Evolutionary conservation across 2,888 invertebrate genomes (phyloP), one percentile per base, ranked within the genome.

Genomic region (Epistrophe eligans): DNA sequence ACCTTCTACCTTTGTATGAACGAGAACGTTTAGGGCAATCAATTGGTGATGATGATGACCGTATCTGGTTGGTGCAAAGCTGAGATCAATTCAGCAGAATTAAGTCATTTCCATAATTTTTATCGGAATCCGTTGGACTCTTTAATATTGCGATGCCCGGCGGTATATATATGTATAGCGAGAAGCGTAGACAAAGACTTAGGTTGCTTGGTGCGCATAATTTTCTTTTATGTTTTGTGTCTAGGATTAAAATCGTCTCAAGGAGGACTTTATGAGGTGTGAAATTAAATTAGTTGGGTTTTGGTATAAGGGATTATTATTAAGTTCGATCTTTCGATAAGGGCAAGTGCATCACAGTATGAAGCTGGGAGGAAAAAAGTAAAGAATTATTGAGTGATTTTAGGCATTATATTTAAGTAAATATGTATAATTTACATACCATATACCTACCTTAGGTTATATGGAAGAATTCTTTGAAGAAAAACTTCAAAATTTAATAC

Each of bases 101-200:
- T 88, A 83, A 88, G 88, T 84, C 88, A 88, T 88, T 88, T 88
- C 77, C 83, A 88, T 88, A 88, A 88, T 84, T 88, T 88, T 88
- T 88, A 87, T 82, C 79, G 87, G 79, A 79, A 87, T 87, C 85
- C 79, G 85, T 85, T 81, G 73, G 81, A 57, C 48, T 73, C 55
- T 81, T 85, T 77, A 77, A 77, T 73, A 73, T 62, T 81, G 60
- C 32, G 19, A 35, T 24, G 55, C 73, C 77, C 6, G 45, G 45
- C 77, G 66, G 35, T 52, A 35, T 32, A 32, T 24, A 24, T 24
- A 32, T 24, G 3, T 24, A 24, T 24, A 24, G 24, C 24, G 57
- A 66, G 64, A 43, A 32, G 48, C 52, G 24, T 55, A 55, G 48
- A 43, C 71, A 66, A 79, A 70, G 81, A 66, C 70, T 70, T 77